Percentiles rank a stretch among this genome's conserved stretches.
These are phyloP conservation scores for Conops quadrifasciatus DNA, from an alignment of 2,888 invertebrate species.

Conservation along the genomic window DNA sequence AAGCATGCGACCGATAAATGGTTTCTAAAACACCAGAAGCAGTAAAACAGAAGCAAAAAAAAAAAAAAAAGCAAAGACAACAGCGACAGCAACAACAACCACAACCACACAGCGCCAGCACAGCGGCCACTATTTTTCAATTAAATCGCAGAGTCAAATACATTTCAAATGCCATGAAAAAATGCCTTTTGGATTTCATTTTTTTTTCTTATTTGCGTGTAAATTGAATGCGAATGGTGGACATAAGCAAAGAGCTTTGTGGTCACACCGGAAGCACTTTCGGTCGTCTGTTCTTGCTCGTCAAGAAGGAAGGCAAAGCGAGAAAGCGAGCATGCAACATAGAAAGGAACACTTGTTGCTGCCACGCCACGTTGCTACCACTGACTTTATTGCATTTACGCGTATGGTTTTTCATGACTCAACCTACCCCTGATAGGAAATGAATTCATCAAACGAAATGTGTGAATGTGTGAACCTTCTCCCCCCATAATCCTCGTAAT, in stretches of 20 bases:
- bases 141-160: slow-evolving; percentile 29
- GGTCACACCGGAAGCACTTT: neutral
- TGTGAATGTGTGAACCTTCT: no score
- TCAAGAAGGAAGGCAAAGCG: neutral
- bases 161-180: slow-evolving; percentile 19
- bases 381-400: no score
- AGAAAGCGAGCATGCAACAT: no score
- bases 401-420: no score
- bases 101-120: no score
- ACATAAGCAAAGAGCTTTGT: slow-evolving; percentile 1
- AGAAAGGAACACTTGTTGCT: no score
- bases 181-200: neutral
- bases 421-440: no score
- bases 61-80: neutral
- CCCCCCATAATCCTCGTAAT: no score
- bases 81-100: neutral
- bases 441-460: no score
- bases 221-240: slow-evolving; percentile 21
- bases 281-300: neutral
- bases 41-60: neutral
- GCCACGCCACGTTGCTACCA: no score
- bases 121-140: slow-evolving; percentile 23
- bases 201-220: slow-evolving; percentile 3
- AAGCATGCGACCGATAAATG: neutral
- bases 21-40: neutral